These are phyloP conservation scores for Sebastes paucispinis DNA, from an alignment of 2,797 vertebrate species.

Conservation along the genomic window DNA sequence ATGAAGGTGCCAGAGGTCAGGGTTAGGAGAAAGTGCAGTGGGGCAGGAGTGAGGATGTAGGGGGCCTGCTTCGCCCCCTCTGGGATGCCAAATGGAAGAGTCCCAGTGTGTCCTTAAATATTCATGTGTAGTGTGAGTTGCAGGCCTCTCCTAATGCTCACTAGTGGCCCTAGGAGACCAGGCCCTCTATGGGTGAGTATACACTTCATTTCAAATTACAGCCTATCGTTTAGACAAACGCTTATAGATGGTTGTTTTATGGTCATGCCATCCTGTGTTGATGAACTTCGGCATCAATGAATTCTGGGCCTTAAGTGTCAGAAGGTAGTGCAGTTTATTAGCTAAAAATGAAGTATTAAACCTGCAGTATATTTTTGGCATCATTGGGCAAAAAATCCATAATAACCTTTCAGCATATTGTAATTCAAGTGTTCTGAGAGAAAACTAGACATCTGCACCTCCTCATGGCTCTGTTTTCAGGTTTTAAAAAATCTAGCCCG, in stretches of 20 bases:
- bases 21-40: constrained; percentile 29
- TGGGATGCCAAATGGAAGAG: constrained; percentile 76
- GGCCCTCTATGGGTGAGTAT: constrained; percentile 55
- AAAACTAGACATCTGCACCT: no score
- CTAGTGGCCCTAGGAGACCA: constrained; percentile 73
- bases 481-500: no score
- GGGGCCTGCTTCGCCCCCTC: constrained; percentile 45
- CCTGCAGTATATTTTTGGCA: no score
- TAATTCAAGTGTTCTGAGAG: no score
- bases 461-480: no score
- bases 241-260: constrained; percentile 61
- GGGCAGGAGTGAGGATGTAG: constrained; percentile 18
- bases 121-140: constrained; percentile 75
- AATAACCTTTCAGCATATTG: no score
- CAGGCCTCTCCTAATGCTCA: constrained; percentile 73
- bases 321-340: not conserved
- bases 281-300: constrained; percentile 1
- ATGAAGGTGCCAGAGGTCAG: constrained; percentile 51
- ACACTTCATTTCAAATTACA: constrained; percentile 81
- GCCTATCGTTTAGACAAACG: constrained; percentile 68
- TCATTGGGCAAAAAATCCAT: no score
- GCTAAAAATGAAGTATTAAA: not conserved
- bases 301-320: not conserved
- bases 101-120: constrained; percentile 83
- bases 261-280: not conserved